Base-by-base conservation (phyloP, 2,113 vertebrate genomes). In the Aldabrachelys gigantea region DNA sequence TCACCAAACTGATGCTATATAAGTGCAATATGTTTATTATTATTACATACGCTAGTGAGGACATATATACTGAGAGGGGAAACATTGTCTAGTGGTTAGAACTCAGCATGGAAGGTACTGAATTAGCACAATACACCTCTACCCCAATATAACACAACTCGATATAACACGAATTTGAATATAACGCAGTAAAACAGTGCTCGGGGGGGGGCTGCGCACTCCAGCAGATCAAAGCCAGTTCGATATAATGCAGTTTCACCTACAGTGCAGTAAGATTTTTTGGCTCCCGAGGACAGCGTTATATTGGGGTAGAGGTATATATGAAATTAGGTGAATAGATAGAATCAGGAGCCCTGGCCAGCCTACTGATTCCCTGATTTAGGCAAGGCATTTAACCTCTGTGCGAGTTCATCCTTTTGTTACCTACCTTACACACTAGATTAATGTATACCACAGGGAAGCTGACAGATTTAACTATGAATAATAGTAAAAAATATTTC, bases 1-100 rank as follows among this genome's bases (percentile, higher is more conserved):
- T 25, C 19, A 80, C 21, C 0, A 5, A 44, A 81, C 4, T n/a
- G 17, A 8, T 47, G 53, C 0, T 31, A 13, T 78, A 47, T 10
- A 65, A 52, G 35, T 1, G 10, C 7, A 19, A 27, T 21, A 41
- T 44, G 22, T 84, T 88, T 84, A 49, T 56, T 38, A 83, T 82
- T 14, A 75, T 29, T 29, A 86, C 3, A 4, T 57, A 86, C 38
- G 54, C 79, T 47, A 88, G 47, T 69, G 65, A 8, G 7, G 5
- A 78, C 38, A 53, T 19, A 17, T 78, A 6, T 52, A 84, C 21
- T 38, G 50, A 78, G 38, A 29, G 8, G 89, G 35, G 88, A 91
- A 93, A 86, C 1, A 8, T 17, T 65, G 17, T 13, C 44, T 21
- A 7, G 19, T 72, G 19, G 17, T 72, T 38, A 72, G 65, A 38